These are phyloP conservation scores for Mycalesis mineus DNA, from an alignment of 2,888 invertebrate genomes.

Conservation along the genomic window DNA sequence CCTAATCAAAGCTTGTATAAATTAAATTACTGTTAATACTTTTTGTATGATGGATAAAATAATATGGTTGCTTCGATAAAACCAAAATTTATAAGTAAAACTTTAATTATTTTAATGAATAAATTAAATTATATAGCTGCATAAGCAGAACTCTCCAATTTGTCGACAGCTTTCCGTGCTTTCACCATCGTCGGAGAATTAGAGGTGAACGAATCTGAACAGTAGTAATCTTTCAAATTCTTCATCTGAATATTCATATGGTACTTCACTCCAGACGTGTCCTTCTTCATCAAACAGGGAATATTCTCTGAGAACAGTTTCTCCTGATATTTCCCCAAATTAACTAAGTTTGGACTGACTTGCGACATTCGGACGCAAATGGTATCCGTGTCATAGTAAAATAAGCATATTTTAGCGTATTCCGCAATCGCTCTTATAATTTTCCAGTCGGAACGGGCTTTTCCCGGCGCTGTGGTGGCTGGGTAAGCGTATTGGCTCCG, in stretches of 20 bases:
- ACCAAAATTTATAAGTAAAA: no score
- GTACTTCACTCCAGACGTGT: not conserved
- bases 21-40: no score
- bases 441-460: slow-evolving; percentile 98
- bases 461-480: slow-evolving; percentile 93
- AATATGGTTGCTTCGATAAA: no score
- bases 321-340: slow-evolving; percentile 46
- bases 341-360: slow-evolving; percentile 58
- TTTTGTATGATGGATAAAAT: no score
- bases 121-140: slow-evolving; percentile 24
- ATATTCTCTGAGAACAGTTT: slow-evolving; percentile 46
- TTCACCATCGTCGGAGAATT: slow-evolving; percentile 64
- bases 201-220: slow-evolving; percentile 57
- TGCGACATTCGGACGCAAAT: slow-evolving; percentile 50
- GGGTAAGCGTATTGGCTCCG: slow-evolving; percentile 91
- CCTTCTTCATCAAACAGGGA: slow-evolving; percentile 29
- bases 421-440: slow-evolving; percentile 81
- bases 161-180: slow-evolving; percentile 49
- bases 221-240: slow-evolving; percentile 56
- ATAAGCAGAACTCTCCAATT: slow-evolving; percentile 40
- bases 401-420: slow-evolving; percentile 46
- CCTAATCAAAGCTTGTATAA: no score
- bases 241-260: slow-evolving; percentile 49
- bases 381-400: slow-evolving; percentile 47
- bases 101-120: no score